phyloP scores from a whole-genome alignment of 2,113 vertebrate genomes.

The Sceloporus undulatus region DNA sequence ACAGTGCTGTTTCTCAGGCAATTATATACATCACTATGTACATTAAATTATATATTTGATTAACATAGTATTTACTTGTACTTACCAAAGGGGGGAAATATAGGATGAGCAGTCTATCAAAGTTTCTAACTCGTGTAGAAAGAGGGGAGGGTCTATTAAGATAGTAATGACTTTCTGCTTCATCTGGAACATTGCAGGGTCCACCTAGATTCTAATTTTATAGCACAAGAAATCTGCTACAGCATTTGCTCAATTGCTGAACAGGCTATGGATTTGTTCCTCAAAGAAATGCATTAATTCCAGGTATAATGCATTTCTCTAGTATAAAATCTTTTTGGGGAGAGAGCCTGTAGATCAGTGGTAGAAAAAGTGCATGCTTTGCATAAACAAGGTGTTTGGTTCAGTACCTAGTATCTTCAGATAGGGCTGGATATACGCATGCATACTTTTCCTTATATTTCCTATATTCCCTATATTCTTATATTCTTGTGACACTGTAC shows the following conservation, averaged over 20 bases:
- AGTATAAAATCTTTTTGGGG: background rate
- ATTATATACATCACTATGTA: conserved; percentile 9
- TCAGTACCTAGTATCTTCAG: background rate
- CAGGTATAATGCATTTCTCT: background rate
- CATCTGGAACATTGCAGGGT: background rate
- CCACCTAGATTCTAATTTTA: background rate
- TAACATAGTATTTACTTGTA: no score
- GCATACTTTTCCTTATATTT: background rate
- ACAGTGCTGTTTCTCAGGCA: background rate
- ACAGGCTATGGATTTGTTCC: background rate
- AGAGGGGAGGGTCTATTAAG: background rate
- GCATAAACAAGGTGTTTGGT: no score
- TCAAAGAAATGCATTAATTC: background rate
- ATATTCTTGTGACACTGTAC: background rate
- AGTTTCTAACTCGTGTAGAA: background rate
- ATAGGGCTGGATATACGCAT: background rate
- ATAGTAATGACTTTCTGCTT: background rate
- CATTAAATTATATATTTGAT: background rate
- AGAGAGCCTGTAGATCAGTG: background rate
- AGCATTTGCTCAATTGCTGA: background rate
- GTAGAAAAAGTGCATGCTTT: background rate
- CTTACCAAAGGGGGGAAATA: background rate
- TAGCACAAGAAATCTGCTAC: background rate
- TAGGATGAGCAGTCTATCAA: background rate
- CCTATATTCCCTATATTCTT: background rate